Conservation (phyloP, 1,140 invertebrate genomes). For the Thaumatotibia leucotreta region DNA sequence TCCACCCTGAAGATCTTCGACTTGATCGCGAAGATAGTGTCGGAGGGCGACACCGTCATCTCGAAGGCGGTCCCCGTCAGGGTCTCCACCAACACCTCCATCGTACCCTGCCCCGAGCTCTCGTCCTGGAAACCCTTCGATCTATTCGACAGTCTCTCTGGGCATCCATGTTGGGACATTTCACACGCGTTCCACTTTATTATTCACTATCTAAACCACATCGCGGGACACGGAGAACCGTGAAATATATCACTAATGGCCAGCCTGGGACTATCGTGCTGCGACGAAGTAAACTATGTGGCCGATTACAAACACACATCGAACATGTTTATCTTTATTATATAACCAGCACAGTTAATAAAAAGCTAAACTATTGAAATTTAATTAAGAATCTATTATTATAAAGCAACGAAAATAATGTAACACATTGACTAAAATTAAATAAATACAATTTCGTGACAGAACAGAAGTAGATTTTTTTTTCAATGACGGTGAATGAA, state of each 20-base stretch:
- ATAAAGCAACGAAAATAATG: conserved; percentile 27
- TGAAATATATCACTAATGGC: conserved; percentile 40
- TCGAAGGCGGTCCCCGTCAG: conserved; percentile 86
- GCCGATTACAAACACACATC: conserved; percentile 35
- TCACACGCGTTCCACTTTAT: conserved; percentile 58
- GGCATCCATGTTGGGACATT: conserved; percentile 77
- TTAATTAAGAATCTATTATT: conserved; percentile 20
- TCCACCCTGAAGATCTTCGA: conserved; percentile 86
- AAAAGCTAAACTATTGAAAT: conserved; percentile 40
- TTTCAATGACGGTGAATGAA: conserved; percentile 22
- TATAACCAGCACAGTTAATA: conserved; percentile 13
- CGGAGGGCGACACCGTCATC: conserved; percentile 83
- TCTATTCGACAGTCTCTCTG: conserved; percentile 74
- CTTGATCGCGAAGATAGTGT: conserved; percentile 85
- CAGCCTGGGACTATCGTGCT: conserved; percentile 48
- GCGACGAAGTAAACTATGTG: conserved; percentile 52
- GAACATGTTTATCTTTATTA: conserved; percentile 27
- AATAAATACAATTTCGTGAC: conserved; percentile 31
- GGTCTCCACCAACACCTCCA: conserved; percentile 81
- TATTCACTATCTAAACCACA: conserved; percentile 64
- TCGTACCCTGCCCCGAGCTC: conserved; percentile 60
- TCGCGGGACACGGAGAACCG: conserved; percentile 51
- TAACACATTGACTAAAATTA: conserved; percentile 19
- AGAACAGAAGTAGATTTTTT: conserved; percentile 20
- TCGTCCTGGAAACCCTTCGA: conserved; percentile 71